Evolutionary conservation across 2,888 invertebrate species (phyloP).

Genomic region (Drosophila helvetica): DNA sequence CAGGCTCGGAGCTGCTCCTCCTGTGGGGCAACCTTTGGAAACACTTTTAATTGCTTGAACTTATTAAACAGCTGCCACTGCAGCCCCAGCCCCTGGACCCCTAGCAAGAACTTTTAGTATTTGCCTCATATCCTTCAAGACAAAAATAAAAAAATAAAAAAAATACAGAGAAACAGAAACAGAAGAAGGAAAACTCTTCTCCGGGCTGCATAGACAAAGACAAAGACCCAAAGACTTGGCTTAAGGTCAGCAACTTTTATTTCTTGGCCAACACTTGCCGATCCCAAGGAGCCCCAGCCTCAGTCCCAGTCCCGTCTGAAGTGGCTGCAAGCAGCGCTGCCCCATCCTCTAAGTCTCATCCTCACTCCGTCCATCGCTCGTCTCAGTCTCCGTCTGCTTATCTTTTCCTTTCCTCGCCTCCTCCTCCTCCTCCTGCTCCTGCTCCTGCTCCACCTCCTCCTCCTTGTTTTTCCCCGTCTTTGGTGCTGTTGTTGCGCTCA

Average conservation of each 20-base stretch:
- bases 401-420: conserved; percentile 66
- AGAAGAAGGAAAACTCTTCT: conserved; percentile 58
- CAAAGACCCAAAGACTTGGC: conserved; percentile 50
- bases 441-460: conserved; percentile 29
- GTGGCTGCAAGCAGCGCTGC: conserved; percentile 41
- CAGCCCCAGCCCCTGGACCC: conserved; percentile 30
- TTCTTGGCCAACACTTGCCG: conserved; percentile 79
- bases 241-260: conserved; percentile 79
- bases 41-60: conserved; percentile 75
- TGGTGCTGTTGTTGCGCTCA: conserved; percentile 36
- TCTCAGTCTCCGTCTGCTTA: conserved; percentile 72
- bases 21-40: conserved; percentile 58
- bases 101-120: conserved; percentile 51
- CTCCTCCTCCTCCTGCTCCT: conserved; percentile 9
- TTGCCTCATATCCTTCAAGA: conserved; percentile 66
- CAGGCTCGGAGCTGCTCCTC: conserved; percentile 21
- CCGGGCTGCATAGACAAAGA: conserved; percentile 71
- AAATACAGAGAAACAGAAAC: conserved; percentile 26
- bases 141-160: conserved; percentile 19
- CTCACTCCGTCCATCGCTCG: conserved; percentile 31
- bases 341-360: conserved; percentile 8
- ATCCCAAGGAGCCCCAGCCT: conserved; percentile 48
- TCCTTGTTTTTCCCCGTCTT: conserved; percentile 13
- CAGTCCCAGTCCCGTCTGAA: conserved; percentile 39
- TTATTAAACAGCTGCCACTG: conserved; percentile 77